Evolutionary conservation across 1,140 invertebrate genomes (phyloP), one percentile per base, ranked within the genome.

Genomic region (Cotesia typhae): DNA sequence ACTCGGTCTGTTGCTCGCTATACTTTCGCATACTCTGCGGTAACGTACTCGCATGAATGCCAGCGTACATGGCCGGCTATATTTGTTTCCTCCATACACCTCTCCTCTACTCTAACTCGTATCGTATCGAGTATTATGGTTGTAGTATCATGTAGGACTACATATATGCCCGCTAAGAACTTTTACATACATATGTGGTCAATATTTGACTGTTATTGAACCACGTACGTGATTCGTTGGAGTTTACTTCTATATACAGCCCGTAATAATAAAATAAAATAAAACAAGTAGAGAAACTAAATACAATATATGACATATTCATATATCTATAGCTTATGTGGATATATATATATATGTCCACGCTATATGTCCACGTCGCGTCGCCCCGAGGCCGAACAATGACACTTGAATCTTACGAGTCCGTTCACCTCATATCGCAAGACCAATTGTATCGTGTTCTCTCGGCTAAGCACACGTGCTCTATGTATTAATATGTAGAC

Each of bases 331-430:
- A 63, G 17, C 57, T 5, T 20, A 59, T 59, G 57, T 20, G 4
- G 2, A 20, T 28, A 28, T 4, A 55, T n/a, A 55, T 55, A 55
- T n/a, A n/a, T n/a, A n/a, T n/a, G n/a, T n/a, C n/a, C n/a, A 55
- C 53, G 41, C 10, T 47, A 47, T 47, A 35, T 28, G 35, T 65
- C 64, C 36, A 66, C 20, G 38, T 20, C 12, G 38, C 5, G 9
- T 51, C 38, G 35, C 60, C 36, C n/a, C 28, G 66, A 67, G 51
- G 35, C 35, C 66, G 66, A 55, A 20, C 66, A 67, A 67, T 55
- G 66, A 67, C 36, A 38, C 51, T 67, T 67, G 52, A 53, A 67
- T 67, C 66, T 53, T 67, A 67, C 51, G 41, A 67, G 41, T 67
- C 66, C 52, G 52, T 55, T 67, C 41, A 67, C 66, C 51, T 67